A percentile compares a stretch with the other conserved stretches of the same genome.
Evolutionary conservation across 2,113 vertebrate species (phyloP).

Genomic region (Apodemus sylvaticus): DNA sequence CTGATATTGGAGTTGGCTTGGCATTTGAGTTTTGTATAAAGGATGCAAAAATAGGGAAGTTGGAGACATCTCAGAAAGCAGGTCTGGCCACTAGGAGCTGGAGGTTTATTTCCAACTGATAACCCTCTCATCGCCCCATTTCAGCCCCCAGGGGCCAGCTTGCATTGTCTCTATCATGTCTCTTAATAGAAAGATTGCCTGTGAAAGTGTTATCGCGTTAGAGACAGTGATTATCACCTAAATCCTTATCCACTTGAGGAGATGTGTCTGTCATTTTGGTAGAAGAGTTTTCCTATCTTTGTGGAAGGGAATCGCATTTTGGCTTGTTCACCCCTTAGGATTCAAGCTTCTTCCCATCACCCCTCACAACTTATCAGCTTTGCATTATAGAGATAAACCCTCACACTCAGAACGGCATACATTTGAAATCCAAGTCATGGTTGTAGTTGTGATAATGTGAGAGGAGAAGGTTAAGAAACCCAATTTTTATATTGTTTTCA

Average conservation of each 20-base stretch:
- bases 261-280: background rate
- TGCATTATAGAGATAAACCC: background rate
- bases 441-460: background rate
- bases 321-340: background rate
- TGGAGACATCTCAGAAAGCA: background rate
- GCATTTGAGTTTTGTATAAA: background rate
- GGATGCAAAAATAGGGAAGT: background rate
- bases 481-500: background rate
- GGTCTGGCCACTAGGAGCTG: background rate
- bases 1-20: background rate
- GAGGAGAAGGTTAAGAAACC: background rate
- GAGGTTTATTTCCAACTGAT: too few species aligned
- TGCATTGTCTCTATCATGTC: accelerated
- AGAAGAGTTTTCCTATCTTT: slow-evolving; percentile 10
- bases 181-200: background rate
- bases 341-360: background rate
- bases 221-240: background rate
- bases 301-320: background rate
- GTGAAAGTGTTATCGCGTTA: background rate
- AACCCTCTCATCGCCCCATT: too few species aligned
- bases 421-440: background rate
- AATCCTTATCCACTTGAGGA: background rate
- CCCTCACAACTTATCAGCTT: background rate
- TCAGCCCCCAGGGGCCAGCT: background rate
- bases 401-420: background rate